Evolutionary conservation across 2,113 vertebrate species (phyloP).

Genomic region (Dipodomys spectabilis): DNA sequence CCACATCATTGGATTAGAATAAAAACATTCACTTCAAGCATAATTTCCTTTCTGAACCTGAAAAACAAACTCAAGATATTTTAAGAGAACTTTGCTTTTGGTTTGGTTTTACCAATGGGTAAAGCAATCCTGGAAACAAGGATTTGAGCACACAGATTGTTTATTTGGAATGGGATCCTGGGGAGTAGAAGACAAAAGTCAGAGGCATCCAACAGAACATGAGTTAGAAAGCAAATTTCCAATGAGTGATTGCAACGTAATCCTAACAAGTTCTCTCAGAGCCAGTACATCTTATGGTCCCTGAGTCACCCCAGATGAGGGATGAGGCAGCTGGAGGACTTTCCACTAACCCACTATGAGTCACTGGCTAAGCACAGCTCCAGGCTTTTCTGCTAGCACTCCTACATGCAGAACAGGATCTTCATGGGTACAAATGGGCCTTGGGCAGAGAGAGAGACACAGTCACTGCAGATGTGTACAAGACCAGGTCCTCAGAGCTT

Average conservation of each 20-base stretch:
- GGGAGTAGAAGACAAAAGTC: neutral
- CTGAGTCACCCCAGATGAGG: neutral
- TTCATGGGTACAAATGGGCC: neutral
- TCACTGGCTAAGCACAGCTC: neutral
- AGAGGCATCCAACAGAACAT: neutral
- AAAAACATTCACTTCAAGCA: neutral
- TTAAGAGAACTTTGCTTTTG: neutral
- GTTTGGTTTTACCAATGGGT: neutral
- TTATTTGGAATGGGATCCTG: neutral
- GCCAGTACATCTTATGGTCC: neutral
- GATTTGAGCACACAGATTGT: neutral
- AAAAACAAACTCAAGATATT: neutral
- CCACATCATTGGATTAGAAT: neutral
- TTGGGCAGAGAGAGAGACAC: neutral
- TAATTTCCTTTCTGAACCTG: neutral
- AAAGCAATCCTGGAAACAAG: neutral
- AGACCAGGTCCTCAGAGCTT: neutral
- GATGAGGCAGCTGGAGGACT: neutral
- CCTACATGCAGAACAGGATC: neutral
- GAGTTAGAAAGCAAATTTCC: neutral
- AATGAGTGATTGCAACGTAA: no score
- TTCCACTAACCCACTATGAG: neutral
- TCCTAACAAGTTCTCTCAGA: neutral
- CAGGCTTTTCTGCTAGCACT: neutral
- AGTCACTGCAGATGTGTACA: neutral